Conservation (phyloP, 2,888 invertebrate species). For the Prosapia bicincta region DNA sequence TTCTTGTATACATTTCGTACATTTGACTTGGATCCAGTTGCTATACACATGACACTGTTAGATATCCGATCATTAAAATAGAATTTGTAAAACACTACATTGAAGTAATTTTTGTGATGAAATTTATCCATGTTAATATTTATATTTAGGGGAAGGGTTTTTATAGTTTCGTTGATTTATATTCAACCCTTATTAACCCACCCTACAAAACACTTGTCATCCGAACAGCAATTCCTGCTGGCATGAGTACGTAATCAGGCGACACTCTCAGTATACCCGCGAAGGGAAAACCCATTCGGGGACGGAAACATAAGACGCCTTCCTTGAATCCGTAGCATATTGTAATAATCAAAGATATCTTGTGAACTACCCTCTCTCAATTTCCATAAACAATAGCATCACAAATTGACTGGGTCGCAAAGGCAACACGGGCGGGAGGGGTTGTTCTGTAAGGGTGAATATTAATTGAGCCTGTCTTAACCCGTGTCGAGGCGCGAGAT, state of each 20-base stretch:
- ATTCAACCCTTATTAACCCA: neutral
- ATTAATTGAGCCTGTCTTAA: neutral
- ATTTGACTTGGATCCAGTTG: too few relatives aligned
- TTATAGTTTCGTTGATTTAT: too few relatives aligned
- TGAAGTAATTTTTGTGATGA: too few relatives aligned
- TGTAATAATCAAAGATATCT: neutral
- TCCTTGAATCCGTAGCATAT: neutral
- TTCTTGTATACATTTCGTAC: too few relatives aligned
- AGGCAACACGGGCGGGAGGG: neutral
- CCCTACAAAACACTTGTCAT: neutral
- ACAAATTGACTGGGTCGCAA: neutral
- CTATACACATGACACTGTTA: too few relatives aligned
- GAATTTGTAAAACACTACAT: too few relatives aligned
- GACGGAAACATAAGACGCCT: neutral
- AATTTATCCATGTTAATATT: too few relatives aligned
- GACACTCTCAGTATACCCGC: neutral
- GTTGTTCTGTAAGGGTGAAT: neutral
- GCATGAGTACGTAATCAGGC: neutral
- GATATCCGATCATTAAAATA: too few relatives aligned
- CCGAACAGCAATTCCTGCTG: neutral
- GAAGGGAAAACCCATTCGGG: neutral
- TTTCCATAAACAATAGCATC: constrained; percentile 2
- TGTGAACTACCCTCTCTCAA: neutral
- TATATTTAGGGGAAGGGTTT: too few relatives aligned
- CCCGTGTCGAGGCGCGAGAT: neutral